A percentile compares a stretch with the other conserved stretches of the same genome.
phyloP scores from a whole-genome alignment of 2,797 vertebrate genomes.

The Epinephelus malabaricus region DNA sequence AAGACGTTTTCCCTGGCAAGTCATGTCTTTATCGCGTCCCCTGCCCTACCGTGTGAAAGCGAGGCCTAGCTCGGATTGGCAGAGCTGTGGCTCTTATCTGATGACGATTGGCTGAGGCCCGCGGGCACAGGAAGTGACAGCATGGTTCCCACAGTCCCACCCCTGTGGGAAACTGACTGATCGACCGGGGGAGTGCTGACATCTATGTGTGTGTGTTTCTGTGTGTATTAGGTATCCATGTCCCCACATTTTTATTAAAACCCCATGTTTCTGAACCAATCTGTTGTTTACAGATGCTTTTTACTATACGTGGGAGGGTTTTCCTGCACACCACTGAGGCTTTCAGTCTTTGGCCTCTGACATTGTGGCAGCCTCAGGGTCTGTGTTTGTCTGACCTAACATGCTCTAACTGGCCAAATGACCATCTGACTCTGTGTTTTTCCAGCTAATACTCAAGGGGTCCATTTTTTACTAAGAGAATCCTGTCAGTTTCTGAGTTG shows the following conservation, averaged over 20 bases:
- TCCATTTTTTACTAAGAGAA: slow-evolving; percentile 3
- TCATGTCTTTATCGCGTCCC: slow-evolving; percentile 81
- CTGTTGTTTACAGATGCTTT: slow-evolving; percentile 44
- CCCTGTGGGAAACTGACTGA: slow-evolving; percentile 75
- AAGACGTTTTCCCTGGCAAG: slow-evolving; percentile 83
- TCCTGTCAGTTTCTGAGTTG: neutral
- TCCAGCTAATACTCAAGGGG: slow-evolving; percentile 28
- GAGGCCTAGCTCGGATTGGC: slow-evolving; percentile 78
- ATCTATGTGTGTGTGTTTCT: slow-evolving; percentile 1
- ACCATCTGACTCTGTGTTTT: slow-evolving; percentile 26
- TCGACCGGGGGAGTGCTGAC: slow-evolving; percentile 31
- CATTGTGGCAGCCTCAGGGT: slow-evolving; percentile 47
- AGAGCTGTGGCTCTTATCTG: slow-evolving; percentile 80
- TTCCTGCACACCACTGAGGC: slow-evolving; percentile 31
- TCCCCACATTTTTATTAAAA: slow-evolving; percentile 16
- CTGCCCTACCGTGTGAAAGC: slow-evolving; percentile 67
- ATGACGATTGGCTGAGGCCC: slow-evolving; percentile 85
- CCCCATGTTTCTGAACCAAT: neutral
- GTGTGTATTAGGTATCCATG: slow-evolving; percentile 2
- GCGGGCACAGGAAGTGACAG: slow-evolving; percentile 87
- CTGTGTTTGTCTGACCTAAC: slow-evolving; percentile 74
- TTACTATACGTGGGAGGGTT: slow-evolving; percentile 39
- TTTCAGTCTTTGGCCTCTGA: slow-evolving; percentile 63
- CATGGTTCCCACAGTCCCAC: slow-evolving; percentile 85
- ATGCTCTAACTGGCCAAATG: slow-evolving; percentile 47